phyloP scores from a whole-genome alignment of 2,888 invertebrate species.

The Xestia sexstrigata region DNA sequence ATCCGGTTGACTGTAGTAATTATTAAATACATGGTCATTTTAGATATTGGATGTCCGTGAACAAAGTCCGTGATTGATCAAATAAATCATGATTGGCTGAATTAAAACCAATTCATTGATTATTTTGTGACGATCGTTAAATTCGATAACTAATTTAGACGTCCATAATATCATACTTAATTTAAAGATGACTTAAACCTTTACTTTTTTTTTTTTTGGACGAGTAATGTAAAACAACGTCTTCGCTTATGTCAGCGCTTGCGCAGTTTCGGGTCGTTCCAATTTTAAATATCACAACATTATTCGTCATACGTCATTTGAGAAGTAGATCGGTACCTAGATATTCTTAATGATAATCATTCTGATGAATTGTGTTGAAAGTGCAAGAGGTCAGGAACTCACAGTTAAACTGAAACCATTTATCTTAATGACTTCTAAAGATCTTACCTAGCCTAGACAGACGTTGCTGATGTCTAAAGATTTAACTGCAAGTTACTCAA shows the following conservation, averaged over 20 bases:
- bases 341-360: constrained; percentile 38
- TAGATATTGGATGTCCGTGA: constrained; percentile 42
- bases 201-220: neutral
- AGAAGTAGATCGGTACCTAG: neutral
- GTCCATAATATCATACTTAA: constrained; percentile 20
- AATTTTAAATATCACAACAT: constrained; percentile 12
- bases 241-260: neutral
- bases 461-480: constrained; percentile 26
- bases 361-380: constrained; percentile 40
- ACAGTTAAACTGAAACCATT: constrained; percentile 40
- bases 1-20: constrained; percentile 49
- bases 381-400: constrained; percentile 27
- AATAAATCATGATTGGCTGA: constrained; percentile 46
- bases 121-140: constrained; percentile 29
- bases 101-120: constrained; percentile 40
- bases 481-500: constrained; percentile 24
- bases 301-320: neutral
- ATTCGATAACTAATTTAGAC: constrained; percentile 13
- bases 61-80: constrained; percentile 43
- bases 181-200: constrained; percentile 11
- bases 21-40: constrained; percentile 43
- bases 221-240: neutral
- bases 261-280: constrained; percentile 6
- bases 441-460: constrained; percentile 35
- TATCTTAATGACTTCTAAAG: constrained; percentile 48